These are phyloP conservation scores for Melieria omissa DNA, from an alignment of 2,888 invertebrate genomes.

Conservation along the genomic window DNA sequence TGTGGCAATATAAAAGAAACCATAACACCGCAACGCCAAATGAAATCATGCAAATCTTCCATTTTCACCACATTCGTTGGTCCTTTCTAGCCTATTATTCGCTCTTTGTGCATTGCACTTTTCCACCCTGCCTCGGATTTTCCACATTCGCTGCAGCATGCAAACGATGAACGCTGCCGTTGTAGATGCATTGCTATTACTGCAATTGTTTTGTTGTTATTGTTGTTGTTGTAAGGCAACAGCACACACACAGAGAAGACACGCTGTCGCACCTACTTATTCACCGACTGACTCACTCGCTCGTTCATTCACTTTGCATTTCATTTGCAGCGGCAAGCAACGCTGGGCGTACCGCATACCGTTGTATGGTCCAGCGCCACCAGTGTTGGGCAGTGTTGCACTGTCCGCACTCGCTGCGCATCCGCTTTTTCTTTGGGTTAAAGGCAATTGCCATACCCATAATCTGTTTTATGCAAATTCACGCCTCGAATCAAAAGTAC, in stretches of 20 bases:
- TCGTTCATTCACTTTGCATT: constrained; percentile 47
- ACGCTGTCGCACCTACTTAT: background rate
- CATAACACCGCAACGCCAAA: constrained; percentile 11
- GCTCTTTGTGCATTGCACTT: too few species aligned
- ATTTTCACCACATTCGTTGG: background rate
- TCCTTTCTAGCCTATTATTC: background rate
- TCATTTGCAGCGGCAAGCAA: constrained; percentile 40
- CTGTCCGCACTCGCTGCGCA: too few species aligned
- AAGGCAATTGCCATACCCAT: too few species aligned
- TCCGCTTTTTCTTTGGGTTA: too few species aligned
- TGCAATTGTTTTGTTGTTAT: too few species aligned
- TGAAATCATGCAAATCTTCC: constrained; percentile 2
- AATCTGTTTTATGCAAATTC: too few species aligned
- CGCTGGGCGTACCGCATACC: background rate
- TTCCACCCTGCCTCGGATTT: background rate
- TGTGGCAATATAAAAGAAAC: background rate
- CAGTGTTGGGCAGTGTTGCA: too few species aligned
- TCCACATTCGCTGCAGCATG: background rate
- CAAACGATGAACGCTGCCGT: background rate
- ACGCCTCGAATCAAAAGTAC: too few species aligned
- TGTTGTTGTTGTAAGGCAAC: too few species aligned
- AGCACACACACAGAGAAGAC: too few species aligned
- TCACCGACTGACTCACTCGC: constrained; percentile 21
- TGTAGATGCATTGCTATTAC: background rate
- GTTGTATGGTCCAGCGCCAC: background rate